Evolutionary conservation across 1,140 invertebrate species (phyloP).

Genomic region (Procambarus clarkii): DNA sequence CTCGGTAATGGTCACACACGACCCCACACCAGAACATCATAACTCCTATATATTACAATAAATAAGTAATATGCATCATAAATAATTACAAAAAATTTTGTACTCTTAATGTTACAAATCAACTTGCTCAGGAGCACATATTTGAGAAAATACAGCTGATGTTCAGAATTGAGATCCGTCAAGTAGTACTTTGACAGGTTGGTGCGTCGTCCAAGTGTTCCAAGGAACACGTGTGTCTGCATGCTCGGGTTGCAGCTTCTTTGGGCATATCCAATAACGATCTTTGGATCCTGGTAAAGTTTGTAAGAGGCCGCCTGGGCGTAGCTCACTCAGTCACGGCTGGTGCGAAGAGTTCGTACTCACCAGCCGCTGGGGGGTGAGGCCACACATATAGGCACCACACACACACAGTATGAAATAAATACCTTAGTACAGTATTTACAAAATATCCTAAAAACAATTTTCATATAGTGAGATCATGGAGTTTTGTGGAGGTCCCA

Average conservation of each 20-base stretch:
- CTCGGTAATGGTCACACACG: background rate
- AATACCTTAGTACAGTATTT: slow-evolving; percentile 50
- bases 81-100: slow-evolving; percentile 48
- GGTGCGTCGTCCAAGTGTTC: background rate
- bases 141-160: slow-evolving; percentile 16
- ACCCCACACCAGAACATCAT: background rate
- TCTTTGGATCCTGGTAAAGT: slow-evolving; percentile 34
- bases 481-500: slow-evolving; percentile 43
- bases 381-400: background rate
- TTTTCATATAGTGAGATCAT: slow-evolving; percentile 46
- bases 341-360: background rate
- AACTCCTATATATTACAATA: slow-evolving; percentile 29
- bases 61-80: slow-evolving; percentile 38
- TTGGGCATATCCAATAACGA: slow-evolving; percentile 33
- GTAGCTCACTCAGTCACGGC: background rate
- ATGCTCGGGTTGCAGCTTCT: slow-evolving; percentile 28
- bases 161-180: slow-evolving; percentile 43
- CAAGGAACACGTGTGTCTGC: slow-evolving; percentile 9
- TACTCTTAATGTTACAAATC: slow-evolving; percentile 36
- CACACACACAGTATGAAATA: slow-evolving; percentile 37
- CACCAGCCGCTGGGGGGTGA: background rate
- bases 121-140: slow-evolving; percentile 33
- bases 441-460: slow-evolving; percentile 4
- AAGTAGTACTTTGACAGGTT: slow-evolving; percentile 22
- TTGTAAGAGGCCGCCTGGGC: slow-evolving; percentile 26